A percentile compares a stretch with the other conserved stretches of the same genome.
Evolutionary conservation across 92 coral and sea anemone species (phyloP).

Genomic region (Scolanthus callimorphus): DNA sequence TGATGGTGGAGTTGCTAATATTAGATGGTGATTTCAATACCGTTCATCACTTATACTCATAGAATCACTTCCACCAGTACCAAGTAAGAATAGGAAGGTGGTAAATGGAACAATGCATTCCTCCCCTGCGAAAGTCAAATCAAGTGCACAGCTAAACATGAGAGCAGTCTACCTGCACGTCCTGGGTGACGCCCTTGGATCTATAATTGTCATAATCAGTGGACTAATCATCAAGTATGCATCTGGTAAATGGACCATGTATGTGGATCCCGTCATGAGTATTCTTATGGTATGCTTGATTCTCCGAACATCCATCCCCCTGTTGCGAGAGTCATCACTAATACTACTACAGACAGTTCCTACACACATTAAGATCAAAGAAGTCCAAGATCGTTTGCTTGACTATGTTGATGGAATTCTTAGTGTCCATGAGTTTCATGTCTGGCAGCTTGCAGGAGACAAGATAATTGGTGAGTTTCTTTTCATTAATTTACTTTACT

Average conservation of each 20-base stretch:
- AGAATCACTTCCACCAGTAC: too few species aligned
- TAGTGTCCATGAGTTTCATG: slow-evolving; percentile 96
- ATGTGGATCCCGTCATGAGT: slow-evolving; percentile 96
- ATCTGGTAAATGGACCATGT: slow-evolving; percentile 82
- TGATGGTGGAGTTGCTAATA: too few species aligned
- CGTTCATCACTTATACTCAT: too few species aligned
- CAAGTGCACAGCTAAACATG: slow-evolving; percentile 94
- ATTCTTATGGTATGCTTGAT: slow-evolving; percentile 78
- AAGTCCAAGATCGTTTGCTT: slow-evolving; percentile 85
- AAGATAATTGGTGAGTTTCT: slow-evolving; percentile 83
- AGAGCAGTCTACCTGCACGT: slow-evolving; percentile 96
- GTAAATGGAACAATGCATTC: too few species aligned
- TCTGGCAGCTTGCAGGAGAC: slow-evolving; percentile 98
- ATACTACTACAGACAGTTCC: slow-evolving; percentile 97
- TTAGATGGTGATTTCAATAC: too few species aligned
- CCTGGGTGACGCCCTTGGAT: slow-evolving; percentile 95
- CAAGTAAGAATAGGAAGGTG: too few species aligned
- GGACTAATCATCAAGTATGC: slow-evolving; percentile 88
- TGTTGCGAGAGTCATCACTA: slow-evolving; percentile 87
- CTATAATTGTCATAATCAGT: slow-evolving; percentile 90
- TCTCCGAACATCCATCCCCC: slow-evolving; percentile 88
- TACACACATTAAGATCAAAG: slow-evolving; percentile 90
- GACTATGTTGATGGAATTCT: slow-evolving; percentile 88
- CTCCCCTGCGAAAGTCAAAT: slow-evolving; percentile 28
- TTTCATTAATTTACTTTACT: not conserved